These are phyloP conservation scores for Ciconia boyciana DNA, from an alignment of 2,113 vertebrate species.

Conservation along the genomic window DNA sequence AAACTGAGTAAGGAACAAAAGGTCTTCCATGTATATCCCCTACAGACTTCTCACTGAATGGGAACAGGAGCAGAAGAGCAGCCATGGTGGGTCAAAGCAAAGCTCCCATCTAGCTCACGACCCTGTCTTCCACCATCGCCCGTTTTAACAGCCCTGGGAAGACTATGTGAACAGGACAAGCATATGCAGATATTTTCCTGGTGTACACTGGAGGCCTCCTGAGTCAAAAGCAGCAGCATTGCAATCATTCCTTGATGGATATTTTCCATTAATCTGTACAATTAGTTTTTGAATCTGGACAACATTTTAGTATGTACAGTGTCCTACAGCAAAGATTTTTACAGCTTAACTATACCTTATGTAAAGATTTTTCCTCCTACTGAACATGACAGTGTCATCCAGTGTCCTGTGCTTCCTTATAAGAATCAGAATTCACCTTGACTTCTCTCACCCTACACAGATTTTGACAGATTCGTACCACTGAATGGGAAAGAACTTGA, in stretches of 20 bases:
- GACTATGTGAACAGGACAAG: background rate
- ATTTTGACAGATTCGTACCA: background rate
- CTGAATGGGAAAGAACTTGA: background rate
- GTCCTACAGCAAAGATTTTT: background rate
- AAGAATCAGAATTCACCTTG: background rate
- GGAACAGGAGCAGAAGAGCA: background rate
- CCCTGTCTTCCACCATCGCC: background rate
- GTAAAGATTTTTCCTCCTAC: background rate
- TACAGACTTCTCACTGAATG: background rate
- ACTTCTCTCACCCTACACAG: background rate
- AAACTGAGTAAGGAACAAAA: background rate
- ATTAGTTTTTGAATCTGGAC: background rate
- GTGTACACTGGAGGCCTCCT: background rate
- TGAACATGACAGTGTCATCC: background rate
- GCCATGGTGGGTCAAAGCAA: background rate
- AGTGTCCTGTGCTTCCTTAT: background rate
- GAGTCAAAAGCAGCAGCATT: background rate
- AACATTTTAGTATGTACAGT: background rate
- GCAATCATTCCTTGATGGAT: background rate
- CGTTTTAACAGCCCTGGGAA: background rate
- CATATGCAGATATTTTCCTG: background rate
- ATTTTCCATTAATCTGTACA: background rate
- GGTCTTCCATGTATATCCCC: background rate
- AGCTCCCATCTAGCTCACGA: background rate
- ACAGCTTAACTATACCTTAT: background rate